Evolutionary conservation across 2,113 vertebrate genomes (phyloP).

Genomic region (Casuarius casuarius): DNA sequence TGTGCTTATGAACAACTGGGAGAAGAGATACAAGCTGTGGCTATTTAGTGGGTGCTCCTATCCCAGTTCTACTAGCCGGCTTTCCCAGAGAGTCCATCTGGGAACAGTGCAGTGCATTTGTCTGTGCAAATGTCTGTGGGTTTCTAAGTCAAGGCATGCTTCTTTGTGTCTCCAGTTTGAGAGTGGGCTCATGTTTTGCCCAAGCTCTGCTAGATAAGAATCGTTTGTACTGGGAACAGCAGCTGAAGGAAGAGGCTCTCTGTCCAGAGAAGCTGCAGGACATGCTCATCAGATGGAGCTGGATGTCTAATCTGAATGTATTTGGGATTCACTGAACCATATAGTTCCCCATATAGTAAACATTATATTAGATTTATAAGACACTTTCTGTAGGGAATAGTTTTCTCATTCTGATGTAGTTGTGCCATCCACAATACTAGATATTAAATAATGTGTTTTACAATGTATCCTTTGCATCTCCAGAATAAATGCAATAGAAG

Average conservation of each 20-base stretch:
- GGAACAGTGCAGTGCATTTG: not conserved
- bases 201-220: rapidly evolving
- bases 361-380: not conserved
- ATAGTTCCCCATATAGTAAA: not conserved
- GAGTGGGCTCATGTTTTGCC: not conserved
- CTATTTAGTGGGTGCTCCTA: not conserved
- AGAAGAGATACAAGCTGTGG: not conserved
- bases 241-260: not conserved
- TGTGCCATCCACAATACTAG: not conserved
- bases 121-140: not conserved
- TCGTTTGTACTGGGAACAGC: not conserved
- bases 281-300: not conserved
- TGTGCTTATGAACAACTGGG: not conserved
- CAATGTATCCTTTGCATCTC: not conserved
- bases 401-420: not conserved
- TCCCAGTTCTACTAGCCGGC: not conserved
- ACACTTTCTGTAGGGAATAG: not conserved
- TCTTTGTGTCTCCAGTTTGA: not conserved
- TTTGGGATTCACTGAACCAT: not conserved
- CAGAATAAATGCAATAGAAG: not conserved
- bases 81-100: not conserved
- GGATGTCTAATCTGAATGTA: not conserved
- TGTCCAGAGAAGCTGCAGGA: not conserved
- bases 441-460: not conserved
- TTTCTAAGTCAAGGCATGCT: not conserved